Conservation (phyloP, 2,113 vertebrate species). For the Bombycilla garrulus region DNA sequence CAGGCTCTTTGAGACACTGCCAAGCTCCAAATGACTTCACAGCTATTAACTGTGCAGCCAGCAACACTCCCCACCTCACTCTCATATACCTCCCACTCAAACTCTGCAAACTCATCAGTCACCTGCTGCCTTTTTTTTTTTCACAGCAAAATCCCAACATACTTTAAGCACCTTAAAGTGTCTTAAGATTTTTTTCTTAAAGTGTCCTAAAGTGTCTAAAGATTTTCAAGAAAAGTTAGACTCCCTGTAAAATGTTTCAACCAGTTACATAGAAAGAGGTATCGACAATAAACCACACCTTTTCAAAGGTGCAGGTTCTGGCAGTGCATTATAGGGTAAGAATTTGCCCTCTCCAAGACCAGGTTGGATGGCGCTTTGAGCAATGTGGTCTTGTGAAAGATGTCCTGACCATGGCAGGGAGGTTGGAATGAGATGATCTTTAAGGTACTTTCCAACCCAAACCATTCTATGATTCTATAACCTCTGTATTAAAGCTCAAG, state of each 20-base stretch:
- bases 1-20: neutral
- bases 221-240: neutral
- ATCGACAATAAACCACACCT: neutral
- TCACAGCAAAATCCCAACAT: neutral
- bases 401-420: neutral
- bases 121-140: neutral
- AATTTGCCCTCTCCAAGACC: neutral
- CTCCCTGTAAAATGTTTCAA: neutral
- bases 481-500: neutral
- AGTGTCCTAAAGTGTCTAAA: no score
- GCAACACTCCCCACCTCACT: neutral
- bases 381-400: neutral
- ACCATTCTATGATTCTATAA: neutral
- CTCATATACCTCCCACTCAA: neutral
- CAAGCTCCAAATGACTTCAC: neutral
- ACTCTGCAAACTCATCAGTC: neutral
- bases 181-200: no score
- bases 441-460: neutral
- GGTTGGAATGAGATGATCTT: neutral
- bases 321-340: neutral
- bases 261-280: neutral
- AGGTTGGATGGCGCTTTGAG: neutral
- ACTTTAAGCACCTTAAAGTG: neutral
- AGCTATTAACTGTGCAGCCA: neutral
- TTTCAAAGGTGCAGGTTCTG: neutral